phyloP scores from a whole-genome alignment of 2,888 invertebrate species.

The Lydus trimaculatus region DNA sequence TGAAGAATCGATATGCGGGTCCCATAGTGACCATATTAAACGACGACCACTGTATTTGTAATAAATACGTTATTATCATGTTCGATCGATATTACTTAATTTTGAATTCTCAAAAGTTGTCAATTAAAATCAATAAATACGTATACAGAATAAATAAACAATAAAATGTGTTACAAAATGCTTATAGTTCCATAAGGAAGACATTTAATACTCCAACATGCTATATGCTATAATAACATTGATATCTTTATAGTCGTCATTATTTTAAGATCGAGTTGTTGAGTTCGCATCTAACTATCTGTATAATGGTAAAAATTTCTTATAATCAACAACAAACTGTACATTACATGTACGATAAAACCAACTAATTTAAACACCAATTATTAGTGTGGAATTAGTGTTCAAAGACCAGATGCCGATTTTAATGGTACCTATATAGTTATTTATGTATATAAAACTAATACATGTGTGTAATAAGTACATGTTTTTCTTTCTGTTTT shows the following conservation, averaged over 20 bases:
- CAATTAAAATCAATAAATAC: no score
- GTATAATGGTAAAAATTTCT: neutral
- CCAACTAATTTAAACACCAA: constrained; percentile 13
- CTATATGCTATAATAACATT: neutral
- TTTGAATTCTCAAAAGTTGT: no score
- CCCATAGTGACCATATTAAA: no score
- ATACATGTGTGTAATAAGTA: neutral
- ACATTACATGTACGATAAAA: neutral
- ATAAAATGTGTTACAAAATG: neutral
- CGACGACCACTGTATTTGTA: no score
- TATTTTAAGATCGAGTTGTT: neutral
- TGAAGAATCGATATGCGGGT: no score
- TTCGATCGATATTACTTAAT: no score
- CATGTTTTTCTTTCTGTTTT: neutral
- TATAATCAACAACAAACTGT: neutral
- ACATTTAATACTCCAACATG: neutral
- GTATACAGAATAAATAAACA: no score
- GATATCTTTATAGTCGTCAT: neutral
- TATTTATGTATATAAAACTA: neutral
- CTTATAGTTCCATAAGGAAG: neutral
- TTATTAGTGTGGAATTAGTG: constrained; percentile 8
- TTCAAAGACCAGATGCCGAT: constrained; percentile 16
- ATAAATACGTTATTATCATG: no score
- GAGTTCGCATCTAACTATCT: neutral
- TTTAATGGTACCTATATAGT: constrained; percentile 11